Evolutionary conservation across 1,140 invertebrate genomes (phyloP), one percentile per base, ranked within the genome.

Genomic region (Drosophila setifemur): DNA sequence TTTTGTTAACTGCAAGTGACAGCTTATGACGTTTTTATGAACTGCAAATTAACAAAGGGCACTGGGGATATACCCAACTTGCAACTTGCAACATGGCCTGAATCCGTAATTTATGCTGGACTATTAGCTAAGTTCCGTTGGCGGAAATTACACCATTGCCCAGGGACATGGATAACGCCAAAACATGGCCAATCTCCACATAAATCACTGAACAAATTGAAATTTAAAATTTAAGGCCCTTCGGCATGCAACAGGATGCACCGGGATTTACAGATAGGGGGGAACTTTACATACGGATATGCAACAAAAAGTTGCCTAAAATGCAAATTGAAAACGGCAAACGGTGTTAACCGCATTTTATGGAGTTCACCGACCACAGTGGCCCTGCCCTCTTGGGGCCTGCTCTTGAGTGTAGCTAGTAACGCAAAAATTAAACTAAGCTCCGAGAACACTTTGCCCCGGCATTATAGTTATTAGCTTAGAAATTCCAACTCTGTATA

Each of bases 171-270:
- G 52, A 73, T 70, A 53, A 66, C 79, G n/a, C n/a, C n/a, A n/a
- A n/a, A 85, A 14, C 12, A 8, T 73, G 79, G 19, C n/a, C 29
- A 9, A 71, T 19, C 45, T 39, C 47, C 42, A 49, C 43, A 69
- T 83, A 83, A 81, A 66, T 81, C 68, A 77, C 19, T 40, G 18
- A 57, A 49, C 12, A 45, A 47, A 55, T 70, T 47, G 26, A 33
- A 57, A 55, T 70, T 47, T 21, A 33, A 57, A 70, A 85, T 70
- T 78, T 73, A 78, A 55, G 37, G 42, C 48, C 58, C 40, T 25
- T 52, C 31, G 37, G 67, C 78, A 83, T 79, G 79, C 79, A 83
- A 83, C 78, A 83, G 55, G 67, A 45, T 40, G 48, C 14, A 31
- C 11, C 2, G 12, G 11, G 9, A 12, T 6, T 12, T 40, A 8